Base-by-base conservation (phyloP, 2,888 invertebrate species). In the Petrophora chlorosata region DNA sequence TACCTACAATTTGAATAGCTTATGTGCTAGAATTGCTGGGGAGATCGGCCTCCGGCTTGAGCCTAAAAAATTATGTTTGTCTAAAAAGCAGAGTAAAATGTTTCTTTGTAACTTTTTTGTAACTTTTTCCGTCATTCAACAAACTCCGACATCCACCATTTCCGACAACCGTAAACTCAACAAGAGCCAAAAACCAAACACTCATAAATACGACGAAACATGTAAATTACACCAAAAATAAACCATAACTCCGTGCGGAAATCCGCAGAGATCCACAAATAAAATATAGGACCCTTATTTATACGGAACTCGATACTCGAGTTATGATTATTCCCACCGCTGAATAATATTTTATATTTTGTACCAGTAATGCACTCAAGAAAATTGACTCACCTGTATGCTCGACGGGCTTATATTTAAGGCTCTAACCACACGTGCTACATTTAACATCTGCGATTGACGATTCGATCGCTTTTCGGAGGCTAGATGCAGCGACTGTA, bases 291-390 rank as follows among this genome's bases (percentile, higher is more conserved):
- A 66, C 61, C 54, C 59, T 71, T 76, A 73, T 73, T 71, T 73
- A 73, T 70, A 65, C 56, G 45, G 54, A 57, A 56, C 49, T 57
- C 62, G 65, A 64, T 66, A 61, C 51, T 39, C 60, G 63, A 75
- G 68, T 76, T 77, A 76, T 68, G 71, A 56, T 50, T 49, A 25
- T 50, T 41, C 36, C 32, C 36, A 59, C 66, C 65, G 53, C 53
- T 53, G 63, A 60, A 67, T 69, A 64, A 71, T 75, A 76, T 39
- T 73, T 75, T 72, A 73, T 70, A n/a, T n/a, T n/a, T 72, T 73
- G 63, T 62, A 63, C 59, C 59, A 45, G 67, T 75, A 71, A 79
- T 77, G 77, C 82, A 81, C 82, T 81, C 70, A 72, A 67, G 74
- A 62, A 79, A 79, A 82, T 82, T 80, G 79, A 79, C 73, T 74